phyloP scores from a whole-genome alignment of 2,888 invertebrate genomes.

The Metopia argyrocephala region DNA sequence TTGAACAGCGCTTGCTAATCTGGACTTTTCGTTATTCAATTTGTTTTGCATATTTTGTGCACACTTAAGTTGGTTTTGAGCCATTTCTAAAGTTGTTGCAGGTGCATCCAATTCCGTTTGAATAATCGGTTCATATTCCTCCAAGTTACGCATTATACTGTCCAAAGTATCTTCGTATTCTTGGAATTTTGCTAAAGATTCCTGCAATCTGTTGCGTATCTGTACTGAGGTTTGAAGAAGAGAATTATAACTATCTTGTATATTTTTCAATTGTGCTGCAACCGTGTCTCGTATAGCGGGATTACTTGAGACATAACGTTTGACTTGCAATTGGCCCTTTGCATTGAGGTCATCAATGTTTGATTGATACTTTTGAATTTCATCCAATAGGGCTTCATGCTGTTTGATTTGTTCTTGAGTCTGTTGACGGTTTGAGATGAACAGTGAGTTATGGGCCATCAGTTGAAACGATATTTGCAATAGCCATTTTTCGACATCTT shows the following conservation, averaged over 20 bases:
- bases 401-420: slow-evolving; percentile 94
- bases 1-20: slow-evolving; percentile 91
- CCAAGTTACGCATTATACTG: slow-evolving; percentile 89
- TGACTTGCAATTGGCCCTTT: slow-evolving; percentile 91
- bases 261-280: slow-evolving; percentile 91
- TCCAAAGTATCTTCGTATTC: slow-evolving; percentile 95
- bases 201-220: slow-evolving; percentile 91
- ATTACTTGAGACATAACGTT: slow-evolving; percentile 86
- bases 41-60: slow-evolving; percentile 91
- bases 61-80: slow-evolving; percentile 85
- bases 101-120: slow-evolving; percentile 86
- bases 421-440: slow-evolving; percentile 93
- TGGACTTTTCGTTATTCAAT: slow-evolving; percentile 91
- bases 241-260: slow-evolving; percentile 95
- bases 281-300: slow-evolving; percentile 88
- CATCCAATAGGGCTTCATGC: slow-evolving; percentile 86
- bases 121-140: slow-evolving; percentile 88
- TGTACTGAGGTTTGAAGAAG: slow-evolving; percentile 92
- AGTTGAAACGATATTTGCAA: slow-evolving; percentile 95
- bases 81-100: slow-evolving; percentile 86
- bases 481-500: slow-evolving; percentile 97
- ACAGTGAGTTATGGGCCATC: slow-evolving; percentile 96
- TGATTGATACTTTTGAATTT: slow-evolving; percentile 90
- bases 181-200: slow-evolving; percentile 94
- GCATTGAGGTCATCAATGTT: slow-evolving; percentile 89